Base-by-base conservation (phyloP, 1,140 invertebrate genomes). In the Formica exsecta region DNA sequence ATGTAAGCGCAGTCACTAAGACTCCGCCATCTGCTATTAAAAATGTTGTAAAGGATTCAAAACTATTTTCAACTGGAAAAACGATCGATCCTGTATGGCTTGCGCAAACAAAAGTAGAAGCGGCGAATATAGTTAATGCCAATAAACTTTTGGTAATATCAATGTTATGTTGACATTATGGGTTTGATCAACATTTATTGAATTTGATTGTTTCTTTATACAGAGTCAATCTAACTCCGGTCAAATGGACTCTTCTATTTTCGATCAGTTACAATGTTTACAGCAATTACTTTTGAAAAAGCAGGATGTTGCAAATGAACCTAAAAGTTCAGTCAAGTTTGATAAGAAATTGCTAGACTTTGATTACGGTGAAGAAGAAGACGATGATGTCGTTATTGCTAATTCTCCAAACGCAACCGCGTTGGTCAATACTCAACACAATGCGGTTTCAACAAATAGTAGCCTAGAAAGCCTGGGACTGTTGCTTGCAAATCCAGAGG, bases 351-450 rank as follows among this genome's bases (percentile, higher is more conserved):
- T 98, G 1, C 93, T 98, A 32, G 98, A 98, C 92, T 98, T 98
- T 95, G 98, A 98, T 94, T 98, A 98, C 94, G 97, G 97, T 0
- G 97, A 98, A 88, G 97, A 97, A 92, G 97, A 98, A 87, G 97
- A 98, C 44, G 97, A 98, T 71, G 94, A 96, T 74, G 95, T 96
- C 29, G 91, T 94, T 71, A 80, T 93, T 19, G 89, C 93, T 3
- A 95, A 81, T 77, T 95, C 94, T 2, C 94, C 95, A 51, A 91
- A 92, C 38, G 84, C 92, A n/a, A 61, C 89, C 57, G 61, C 87
- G 4, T 76, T 91, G 22, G 90, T 90, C 13, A 89, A 86, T 62
- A 88, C 87, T 61, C 93, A 95, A 80, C 93, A 95, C 64, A 93
- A 93, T 87, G 75, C 91, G 13, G 84, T 89, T 57, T 90, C 92